A percentile compares a stretch with the other conserved stretches of the same genome.
Conservation (phyloP, 1,140 invertebrate genomes). For the Heliconius melpomene region DNA sequence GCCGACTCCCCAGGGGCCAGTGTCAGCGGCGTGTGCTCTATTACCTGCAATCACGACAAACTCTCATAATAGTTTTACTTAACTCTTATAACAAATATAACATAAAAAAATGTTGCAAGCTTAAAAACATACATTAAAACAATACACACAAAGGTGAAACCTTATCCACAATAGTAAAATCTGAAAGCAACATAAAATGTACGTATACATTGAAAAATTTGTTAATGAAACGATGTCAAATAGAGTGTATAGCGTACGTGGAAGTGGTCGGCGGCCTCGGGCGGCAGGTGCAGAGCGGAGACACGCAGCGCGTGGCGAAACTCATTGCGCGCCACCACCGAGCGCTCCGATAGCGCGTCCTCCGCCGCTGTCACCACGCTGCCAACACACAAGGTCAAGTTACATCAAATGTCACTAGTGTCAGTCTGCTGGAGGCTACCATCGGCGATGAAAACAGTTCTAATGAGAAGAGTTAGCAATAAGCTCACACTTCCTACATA, state of each 20-base stretch:
- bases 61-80: neutral
- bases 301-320: conserved; percentile 49
- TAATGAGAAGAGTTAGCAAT: too few species aligned
- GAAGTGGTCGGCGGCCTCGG: conserved; percentile 46
- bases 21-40: conserved; percentile 33
- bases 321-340: conserved; percentile 59
- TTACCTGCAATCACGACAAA: conserved; percentile 28
- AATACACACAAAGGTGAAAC: too few species aligned
- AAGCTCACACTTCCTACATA: too few species aligned
- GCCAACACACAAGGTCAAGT: neutral
- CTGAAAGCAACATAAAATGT: too few species aligned
- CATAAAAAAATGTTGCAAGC: neutral
- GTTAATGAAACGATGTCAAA: too few species aligned
- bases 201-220: too few species aligned
- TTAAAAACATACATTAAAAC: neutral
- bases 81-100: neutral
- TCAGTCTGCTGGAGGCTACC: too few species aligned
- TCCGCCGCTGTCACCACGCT: conserved; percentile 30
- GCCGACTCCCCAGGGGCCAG: conserved; percentile 37
- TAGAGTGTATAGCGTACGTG: conserved; percentile 39
- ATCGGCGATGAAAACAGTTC: too few species aligned
- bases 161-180: too few species aligned
- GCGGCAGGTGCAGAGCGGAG: conserved; percentile 35
- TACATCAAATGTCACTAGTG: too few species aligned
- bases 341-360: conserved; percentile 36